A percentile compares a stretch with the other conserved stretches of the same genome.
These are phyloP conservation scores for Hypolimnas misippus DNA, from an alignment of 2,888 invertebrate species.

Conservation along the genomic window DNA sequence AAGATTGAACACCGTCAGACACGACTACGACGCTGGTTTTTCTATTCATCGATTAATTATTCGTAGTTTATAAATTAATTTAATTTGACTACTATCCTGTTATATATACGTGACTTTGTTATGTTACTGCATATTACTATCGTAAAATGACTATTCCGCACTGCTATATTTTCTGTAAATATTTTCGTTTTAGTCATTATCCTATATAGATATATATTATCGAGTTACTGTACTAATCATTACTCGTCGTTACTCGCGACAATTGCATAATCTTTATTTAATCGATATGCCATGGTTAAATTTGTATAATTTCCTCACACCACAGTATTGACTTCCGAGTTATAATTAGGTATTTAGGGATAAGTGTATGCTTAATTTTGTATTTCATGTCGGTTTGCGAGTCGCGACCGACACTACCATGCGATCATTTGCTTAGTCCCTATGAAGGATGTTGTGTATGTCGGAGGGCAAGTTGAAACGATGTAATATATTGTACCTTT, in stretches of 20 bases:
- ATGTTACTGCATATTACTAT: conserved; percentile 39
- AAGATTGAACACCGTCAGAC: conserved; percentile 51
- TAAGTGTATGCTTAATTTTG: conserved; percentile 81
- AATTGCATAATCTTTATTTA: conserved; percentile 76
- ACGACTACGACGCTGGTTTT: conserved; percentile 35
- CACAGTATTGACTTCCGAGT: conserved; percentile 81
- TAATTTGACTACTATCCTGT: conserved; percentile 42
- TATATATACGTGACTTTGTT: conserved; percentile 45
- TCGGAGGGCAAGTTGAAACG: conserved; percentile 75
- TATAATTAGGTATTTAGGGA: conserved; percentile 70
- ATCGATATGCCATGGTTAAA: conserved; percentile 67
- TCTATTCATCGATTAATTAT: conserved; percentile 39
- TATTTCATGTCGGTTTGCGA: conserved; percentile 62
- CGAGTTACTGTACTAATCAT: conserved; percentile 44
- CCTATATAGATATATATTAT: conserved; percentile 52
- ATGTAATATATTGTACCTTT: conserved; percentile 84
- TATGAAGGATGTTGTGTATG: conserved; percentile 62
- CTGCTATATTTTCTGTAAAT: conserved; percentile 60
- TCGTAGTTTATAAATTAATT: conserved; percentile 40
- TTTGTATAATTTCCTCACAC: conserved; percentile 70
- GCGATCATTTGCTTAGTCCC: conserved; percentile 78
- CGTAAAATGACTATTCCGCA: conserved; percentile 23
- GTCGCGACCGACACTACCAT: conserved; percentile 69
- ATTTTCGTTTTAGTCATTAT: conserved; percentile 65
- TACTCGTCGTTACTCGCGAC: conserved; percentile 54